Base-by-base conservation (phyloP, 53 echinoderm and acorn worm species). In the Apostichopus leukothele region DNA sequence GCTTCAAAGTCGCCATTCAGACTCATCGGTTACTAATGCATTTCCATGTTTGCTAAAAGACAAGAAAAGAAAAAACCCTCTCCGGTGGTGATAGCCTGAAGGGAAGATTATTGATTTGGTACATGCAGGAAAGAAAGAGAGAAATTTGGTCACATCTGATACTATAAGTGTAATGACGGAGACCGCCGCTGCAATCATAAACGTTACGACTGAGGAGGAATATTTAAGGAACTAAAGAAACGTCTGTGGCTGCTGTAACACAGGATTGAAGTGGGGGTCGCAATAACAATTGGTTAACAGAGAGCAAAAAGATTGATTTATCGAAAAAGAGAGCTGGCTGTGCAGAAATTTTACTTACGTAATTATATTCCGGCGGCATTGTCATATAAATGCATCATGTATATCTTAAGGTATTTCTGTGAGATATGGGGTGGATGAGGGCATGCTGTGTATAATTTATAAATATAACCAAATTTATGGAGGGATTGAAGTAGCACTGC, bases 1-100 rank as follows among this genome's bases (percentile, higher is more conserved):
- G 68, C 68, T 18, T 19, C 55, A 55, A 7, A 55, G 55, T 55
- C 9, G 1, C 6, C 6, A 9, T 7, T 7, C 55, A 55, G 55
- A 55, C 55, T 77, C 11, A 6, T 80, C 54, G 80, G 80, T 23
- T n/a, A 22, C 55, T 80, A 80, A 80, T 80, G 53, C 55, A 80
- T 80, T 80, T 59, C 21, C 59, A 80, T 80, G 55, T 80, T 80
- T 80, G 59, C 80, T 53, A 51, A 18, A 25, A 25, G 25, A 25
- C 25, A 25, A 25, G 25, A 25, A 80, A 59, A 18, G 9, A 68
- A 54, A 55, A 80, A 80, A 25, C 25, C 55, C 18, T 80, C 80
- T 14, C 21, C 55, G 4, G 5, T 19, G 5, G 68, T 80, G 57
- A 80, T 77, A 53, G 59, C 55, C 80, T 2, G 20, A 51, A 68